A percentile compares a stretch with the other conserved stretches of the same genome.
Evolutionary conservation across 2,113 vertebrate genomes (phyloP).

Genomic region (Clarias batrachus): DNA sequence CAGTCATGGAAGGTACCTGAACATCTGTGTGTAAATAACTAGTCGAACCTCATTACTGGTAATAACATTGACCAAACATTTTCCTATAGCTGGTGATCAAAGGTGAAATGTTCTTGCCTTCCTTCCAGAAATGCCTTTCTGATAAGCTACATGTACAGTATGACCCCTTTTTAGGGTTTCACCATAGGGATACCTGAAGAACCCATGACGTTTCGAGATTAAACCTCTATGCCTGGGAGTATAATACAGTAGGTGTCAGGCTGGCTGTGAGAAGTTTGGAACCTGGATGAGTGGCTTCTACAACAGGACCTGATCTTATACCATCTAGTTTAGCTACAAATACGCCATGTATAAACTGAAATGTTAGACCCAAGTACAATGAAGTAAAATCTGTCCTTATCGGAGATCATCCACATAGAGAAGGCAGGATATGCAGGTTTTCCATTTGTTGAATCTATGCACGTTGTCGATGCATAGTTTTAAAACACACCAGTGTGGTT

Average conservation of each 20-base stretch:
- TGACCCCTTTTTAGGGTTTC: not conserved
- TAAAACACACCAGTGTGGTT: not conserved
- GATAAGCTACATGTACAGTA: not conserved
- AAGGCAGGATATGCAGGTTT: not conserved
- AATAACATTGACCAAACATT: not conserved
- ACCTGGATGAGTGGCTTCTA: not conserved
- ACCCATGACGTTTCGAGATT: not conserved
- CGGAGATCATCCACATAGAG: not conserved
- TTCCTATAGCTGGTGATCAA: not conserved
- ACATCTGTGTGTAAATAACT: not conserved
- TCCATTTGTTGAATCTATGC: not conserved
- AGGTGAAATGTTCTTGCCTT: not conserved
- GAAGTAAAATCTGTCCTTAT: not conserved
- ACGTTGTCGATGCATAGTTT: not conserved
- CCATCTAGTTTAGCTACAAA: not conserved
- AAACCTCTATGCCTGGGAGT: not conserved
- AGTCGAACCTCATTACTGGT: not conserved
- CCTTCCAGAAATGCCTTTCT: not conserved
- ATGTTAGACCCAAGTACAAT: not conserved
- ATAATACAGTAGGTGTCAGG: not conserved
- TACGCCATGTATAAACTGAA: not conserved
- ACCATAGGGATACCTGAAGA: not conserved
- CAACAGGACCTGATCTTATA: not conserved
- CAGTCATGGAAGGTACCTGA: not conserved
- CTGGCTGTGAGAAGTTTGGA: not conserved